Conservation (phyloP, 1,140 invertebrate genomes). For the Hetaerina americana region DNA sequence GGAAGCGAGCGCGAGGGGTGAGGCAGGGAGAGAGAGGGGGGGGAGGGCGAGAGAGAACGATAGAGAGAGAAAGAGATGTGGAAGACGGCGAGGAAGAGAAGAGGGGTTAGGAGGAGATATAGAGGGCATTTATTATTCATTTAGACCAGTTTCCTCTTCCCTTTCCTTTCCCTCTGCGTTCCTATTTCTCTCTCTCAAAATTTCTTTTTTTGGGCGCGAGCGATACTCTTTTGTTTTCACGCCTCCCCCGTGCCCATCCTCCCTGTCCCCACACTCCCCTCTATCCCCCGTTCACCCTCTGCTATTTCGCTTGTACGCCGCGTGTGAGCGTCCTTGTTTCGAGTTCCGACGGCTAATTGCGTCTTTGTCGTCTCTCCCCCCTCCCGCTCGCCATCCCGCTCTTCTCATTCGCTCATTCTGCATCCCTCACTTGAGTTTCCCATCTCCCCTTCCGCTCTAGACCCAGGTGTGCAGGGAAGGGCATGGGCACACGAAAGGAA, state of each 20-base stretch:
- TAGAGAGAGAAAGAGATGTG: neutral
- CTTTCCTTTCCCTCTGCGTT: neutral
- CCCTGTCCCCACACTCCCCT: too few relatives aligned
- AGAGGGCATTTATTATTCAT: conserved; percentile 1
- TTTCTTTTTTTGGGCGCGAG: neutral
- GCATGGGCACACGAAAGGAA: too few relatives aligned
- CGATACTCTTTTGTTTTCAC: neutral
- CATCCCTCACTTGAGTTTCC: too few relatives aligned
- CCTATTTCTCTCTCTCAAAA: neutral
- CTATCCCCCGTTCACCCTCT: too few relatives aligned
- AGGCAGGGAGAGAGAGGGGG: neutral
- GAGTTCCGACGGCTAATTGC: neutral
- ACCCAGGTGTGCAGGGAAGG: too few relatives aligned
- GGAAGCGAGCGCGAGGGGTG: neutral
- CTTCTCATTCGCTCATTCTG: too few relatives aligned
- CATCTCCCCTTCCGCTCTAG: too few relatives aligned
- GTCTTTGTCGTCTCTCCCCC: too few relatives aligned
- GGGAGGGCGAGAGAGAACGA: neutral
- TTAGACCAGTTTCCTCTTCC: neutral
- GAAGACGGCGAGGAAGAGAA: neutral
- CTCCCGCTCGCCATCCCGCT: too few relatives aligned
- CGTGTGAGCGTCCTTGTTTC: neutral
- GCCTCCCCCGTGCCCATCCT: neutral
- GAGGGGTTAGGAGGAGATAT: too few relatives aligned
- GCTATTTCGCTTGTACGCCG: too few relatives aligned